Evolutionary conservation across 2,113 vertebrate species (phyloP).

Genomic region (Leptocoma aspasia): DNA sequence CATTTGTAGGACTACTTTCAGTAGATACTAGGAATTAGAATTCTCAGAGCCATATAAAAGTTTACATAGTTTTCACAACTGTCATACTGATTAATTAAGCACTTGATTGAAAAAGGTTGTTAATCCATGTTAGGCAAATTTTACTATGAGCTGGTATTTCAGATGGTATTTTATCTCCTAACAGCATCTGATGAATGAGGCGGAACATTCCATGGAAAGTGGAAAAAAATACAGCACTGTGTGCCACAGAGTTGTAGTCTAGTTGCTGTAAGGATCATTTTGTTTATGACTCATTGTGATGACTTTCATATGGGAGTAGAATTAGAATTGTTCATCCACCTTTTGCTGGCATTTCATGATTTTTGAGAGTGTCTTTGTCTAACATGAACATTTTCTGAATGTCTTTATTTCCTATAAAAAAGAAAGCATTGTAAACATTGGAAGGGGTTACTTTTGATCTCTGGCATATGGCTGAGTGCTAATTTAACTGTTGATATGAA

Average conservation of each 20-base stretch:
- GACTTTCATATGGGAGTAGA: constrained; percentile 19
- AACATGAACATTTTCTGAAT: neutral
- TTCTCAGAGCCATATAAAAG: neutral
- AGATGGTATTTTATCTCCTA: constrained; percentile 24
- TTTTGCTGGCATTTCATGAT: constrained; percentile 24
- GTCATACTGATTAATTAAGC: constrained; percentile 10
- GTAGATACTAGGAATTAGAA: neutral
- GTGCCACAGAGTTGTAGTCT: constrained; percentile 3
- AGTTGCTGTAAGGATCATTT: constrained; percentile 29
- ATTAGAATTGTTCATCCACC: constrained; percentile 3
- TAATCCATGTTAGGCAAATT: neutral
- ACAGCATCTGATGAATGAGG: constrained; percentile 40
- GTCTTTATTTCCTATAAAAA: neutral
- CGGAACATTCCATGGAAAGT: neutral
- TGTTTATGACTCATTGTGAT: constrained; percentile 42
- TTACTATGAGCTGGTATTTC: constrained; percentile 26
- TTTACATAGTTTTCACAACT: neutral
- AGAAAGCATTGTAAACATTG: neutral
- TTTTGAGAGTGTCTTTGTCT: constrained; percentile 13
- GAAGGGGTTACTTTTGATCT: neutral
- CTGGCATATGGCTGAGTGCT: neutral
- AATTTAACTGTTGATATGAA: constrained; percentile 7
- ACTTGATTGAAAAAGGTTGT: constrained; percentile 24
- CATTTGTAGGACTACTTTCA: neutral
- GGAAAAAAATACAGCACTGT: neutral